These are phyloP conservation scores for Philereme transversata DNA, from an alignment of 2,888 invertebrate species.

Conservation along the genomic window DNA sequence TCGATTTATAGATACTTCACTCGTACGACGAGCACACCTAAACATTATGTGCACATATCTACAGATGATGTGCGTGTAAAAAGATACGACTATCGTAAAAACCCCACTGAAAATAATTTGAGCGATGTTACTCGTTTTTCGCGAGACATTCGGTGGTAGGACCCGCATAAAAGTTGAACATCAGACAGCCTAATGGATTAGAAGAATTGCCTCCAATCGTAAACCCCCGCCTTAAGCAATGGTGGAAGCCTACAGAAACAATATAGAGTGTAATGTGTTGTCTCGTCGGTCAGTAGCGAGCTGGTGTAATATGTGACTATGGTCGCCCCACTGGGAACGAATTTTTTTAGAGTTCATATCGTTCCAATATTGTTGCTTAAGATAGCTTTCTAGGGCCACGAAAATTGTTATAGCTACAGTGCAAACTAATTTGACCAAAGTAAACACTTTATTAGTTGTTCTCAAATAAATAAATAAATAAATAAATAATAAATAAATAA, in stretches of 20 bases:
- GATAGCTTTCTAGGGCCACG: constrained; percentile 1
- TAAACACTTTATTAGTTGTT: neutral
- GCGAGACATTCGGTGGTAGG: constrained; percentile 79
- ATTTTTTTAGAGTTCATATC: constrained; percentile 49
- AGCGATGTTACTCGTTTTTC: constrained; percentile 77
- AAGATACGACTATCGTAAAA: constrained; percentile 82
- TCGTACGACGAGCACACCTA: constrained; percentile 68
- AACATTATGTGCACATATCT: constrained; percentile 79
- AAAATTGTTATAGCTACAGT: constrained; percentile 2
- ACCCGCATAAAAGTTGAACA: constrained; percentile 79
- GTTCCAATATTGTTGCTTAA: constrained; percentile 29
- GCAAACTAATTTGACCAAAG: neutral
- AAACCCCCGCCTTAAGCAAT: constrained; percentile 65
- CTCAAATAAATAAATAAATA: too few species aligned
- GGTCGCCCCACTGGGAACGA: constrained; percentile 42
- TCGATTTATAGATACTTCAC: constrained; percentile 76
- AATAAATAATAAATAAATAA: too few species aligned
- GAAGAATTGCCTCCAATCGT: constrained; percentile 78
- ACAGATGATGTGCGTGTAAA: constrained; percentile 80
- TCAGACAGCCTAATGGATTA: constrained; percentile 81
- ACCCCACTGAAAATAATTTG: constrained; percentile 81
- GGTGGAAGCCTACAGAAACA: constrained; percentile 64
- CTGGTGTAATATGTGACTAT: constrained; percentile 52
- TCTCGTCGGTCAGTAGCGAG: constrained; percentile 52
- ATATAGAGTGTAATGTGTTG: constrained; percentile 64